Evolutionary conservation across 2,797 vertebrate genomes (phyloP), one percentile per base, ranked within the genome.

Genomic region (Ataeniobius toweri): DNA sequence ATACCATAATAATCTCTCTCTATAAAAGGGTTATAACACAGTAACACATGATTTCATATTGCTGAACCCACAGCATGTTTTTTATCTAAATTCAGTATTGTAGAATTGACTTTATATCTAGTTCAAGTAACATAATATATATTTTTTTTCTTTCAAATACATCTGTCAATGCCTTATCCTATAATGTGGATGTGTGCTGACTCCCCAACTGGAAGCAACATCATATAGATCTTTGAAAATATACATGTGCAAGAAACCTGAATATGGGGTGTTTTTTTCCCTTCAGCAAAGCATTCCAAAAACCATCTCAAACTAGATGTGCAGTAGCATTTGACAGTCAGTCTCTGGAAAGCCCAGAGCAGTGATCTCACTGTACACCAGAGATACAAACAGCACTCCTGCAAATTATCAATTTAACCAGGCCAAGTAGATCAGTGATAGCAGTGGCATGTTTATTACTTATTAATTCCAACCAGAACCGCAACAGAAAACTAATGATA

Each of bases 381-480:
- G 44, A 50, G 24, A 44, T 74, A 58, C 24, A 50, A 72, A 65
- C 26, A 24, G 24, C 39, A 58, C 44, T 20, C 14, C 36, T 26
- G 20, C 44, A 74, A 36, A 59, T 76, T 9, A 70, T 74, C 24
- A 58, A 53, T 67, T 74, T 75, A 68, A 77, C 44, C n/a, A 59
- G 75, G 46, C 51, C 8, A 79, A 74, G 63, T 18, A 79, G 67
- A 74, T 65, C 70, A 80, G 14, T 65, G 28, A 74, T 73, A 74
- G 48, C 48, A 71, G 48, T 71, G 71, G 51, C 22, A 51, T 39
- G 53, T 28, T 48, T 22, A 77, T 72, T 48, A 65, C 31, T 75
- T 69, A 71, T 77, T 73, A 67, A 86, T 78, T n/a, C 55, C 16
- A 71, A 48, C n/a, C 12, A 71, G 56, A 78, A 16, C 70, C 79